A percentile compares a stretch with the other conserved stretches of the same genome.
These are phyloP conservation scores for Zosterops hypoxanthus DNA, from an alignment of 2,113 vertebrate species.

Conservation along the genomic window DNA sequence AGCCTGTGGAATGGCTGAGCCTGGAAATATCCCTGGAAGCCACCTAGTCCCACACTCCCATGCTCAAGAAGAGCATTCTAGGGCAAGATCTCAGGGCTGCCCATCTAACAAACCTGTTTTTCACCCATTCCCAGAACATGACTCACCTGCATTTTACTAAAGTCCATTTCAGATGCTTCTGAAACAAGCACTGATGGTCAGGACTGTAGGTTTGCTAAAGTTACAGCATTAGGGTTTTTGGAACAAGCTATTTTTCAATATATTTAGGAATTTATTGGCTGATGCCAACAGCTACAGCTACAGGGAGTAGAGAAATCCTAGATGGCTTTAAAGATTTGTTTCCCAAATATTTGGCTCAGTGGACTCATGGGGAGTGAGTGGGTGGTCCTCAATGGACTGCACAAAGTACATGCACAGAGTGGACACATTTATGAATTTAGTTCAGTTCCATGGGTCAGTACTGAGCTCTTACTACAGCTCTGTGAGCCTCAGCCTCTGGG, in stretches of 20 bases:
- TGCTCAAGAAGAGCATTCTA: neutral
- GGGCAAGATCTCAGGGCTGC: neutral
- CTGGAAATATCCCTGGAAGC: neutral
- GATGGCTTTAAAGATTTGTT: neutral
- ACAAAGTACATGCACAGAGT: neutral
- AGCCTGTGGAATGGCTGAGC: neutral
- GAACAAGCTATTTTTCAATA: neutral
- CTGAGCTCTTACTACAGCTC: neutral
- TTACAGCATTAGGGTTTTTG: neutral
- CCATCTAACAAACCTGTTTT: neutral
- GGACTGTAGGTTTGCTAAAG: neutral
- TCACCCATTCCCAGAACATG: neutral
- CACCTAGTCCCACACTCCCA: fast-evolving
- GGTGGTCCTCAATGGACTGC: neutral
- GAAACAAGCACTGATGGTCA: neutral
- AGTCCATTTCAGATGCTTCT: neutral
- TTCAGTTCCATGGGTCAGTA: neutral
- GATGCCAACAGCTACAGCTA: neutral
- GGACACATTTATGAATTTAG: neutral
- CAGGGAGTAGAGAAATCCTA: neutral
- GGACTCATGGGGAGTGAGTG: neutral
- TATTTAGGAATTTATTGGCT: neutral
- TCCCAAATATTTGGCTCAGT: neutral
- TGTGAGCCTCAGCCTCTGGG: neutral
- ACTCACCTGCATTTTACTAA: neutral